Evolutionary conservation across 2,888 invertebrate genomes (phyloP), one percentile per base, ranked within the genome.

Genomic region (Brachynemurus nebulosus): DNA sequence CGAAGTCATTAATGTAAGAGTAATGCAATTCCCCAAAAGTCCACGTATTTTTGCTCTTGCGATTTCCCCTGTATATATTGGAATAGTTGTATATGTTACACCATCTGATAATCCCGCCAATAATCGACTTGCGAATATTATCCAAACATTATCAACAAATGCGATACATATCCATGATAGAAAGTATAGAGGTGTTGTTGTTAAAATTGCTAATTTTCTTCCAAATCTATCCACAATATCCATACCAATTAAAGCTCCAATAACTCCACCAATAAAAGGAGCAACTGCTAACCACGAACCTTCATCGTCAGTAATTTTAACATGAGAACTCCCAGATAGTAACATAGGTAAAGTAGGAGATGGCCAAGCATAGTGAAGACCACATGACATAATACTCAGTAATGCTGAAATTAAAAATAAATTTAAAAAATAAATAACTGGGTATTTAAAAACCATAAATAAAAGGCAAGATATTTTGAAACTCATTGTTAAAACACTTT

Each of bases 211-310:
- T 11, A 67, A 69, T 57, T 80, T 80, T n/a, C 81, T 68, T n/a
- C 81, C 81, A 47, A 76, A 68, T 48, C 67, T 64, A 57, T 80
- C 78, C 43, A 79, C 74, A 47, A 76, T 62, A 55, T 74, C 69
- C 20, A 77, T 78, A 12, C 76, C 71, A 14, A 74, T 64, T 3
- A 77, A 57, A 7, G 75, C 75, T 25, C 78, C 78, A 34, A 76
- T 60, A 18, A 76, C 70, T 1, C 76, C 76, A 51, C 78, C 79
- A 38, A 79, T 63, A 49, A 78, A 69, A 60, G 75, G 75, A 55
- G 79, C 70, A 39, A 78, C 77, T 2, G 74, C 75, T 58, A 77
- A 69, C 74, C 74, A 74, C 53, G 76, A 74, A 51, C 72, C 70
- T 55, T 75, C 65, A 47, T 67, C 67, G 18, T 59, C 48, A 16